These are phyloP conservation scores for Sylvilagus bachmani DNA, from an alignment of 2,113 vertebrate species.

Conservation along the genomic window DNA sequence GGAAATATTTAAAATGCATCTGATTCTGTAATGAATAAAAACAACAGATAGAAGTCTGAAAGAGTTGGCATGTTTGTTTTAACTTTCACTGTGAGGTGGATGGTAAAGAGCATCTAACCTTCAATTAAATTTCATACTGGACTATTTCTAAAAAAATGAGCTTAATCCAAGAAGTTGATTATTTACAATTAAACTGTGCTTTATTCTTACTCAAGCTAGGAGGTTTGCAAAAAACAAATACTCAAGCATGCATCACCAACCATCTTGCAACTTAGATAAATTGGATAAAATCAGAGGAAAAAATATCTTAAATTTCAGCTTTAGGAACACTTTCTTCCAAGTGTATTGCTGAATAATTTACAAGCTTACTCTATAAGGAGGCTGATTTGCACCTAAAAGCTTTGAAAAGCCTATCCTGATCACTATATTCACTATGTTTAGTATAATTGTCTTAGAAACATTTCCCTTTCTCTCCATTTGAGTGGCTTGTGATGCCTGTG, in stretches of 20 bases:
- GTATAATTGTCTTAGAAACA: slow-evolving; percentile 72
- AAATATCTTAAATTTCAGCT: slow-evolving; percentile 76
- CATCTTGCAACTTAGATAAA: slow-evolving; percentile 66
- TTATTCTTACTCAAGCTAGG: slow-evolving; percentile 40
- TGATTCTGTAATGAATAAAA: background rate
- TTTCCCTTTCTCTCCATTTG: slow-evolving; percentile 45
- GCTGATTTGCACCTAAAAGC: slow-evolving; percentile 75
- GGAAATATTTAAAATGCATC: background rate
- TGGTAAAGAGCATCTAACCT: background rate
- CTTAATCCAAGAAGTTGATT: slow-evolving; percentile 29
- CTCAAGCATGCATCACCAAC: slow-evolving; percentile 59
- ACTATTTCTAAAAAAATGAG: background rate
- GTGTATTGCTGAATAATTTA: slow-evolving; percentile 81
- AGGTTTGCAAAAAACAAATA: slow-evolving; percentile 57
- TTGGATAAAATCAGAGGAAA: slow-evolving; percentile 78
- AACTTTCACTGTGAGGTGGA: background rate
- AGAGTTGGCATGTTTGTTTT: background rate
- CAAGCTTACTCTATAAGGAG: slow-evolving; percentile 73
- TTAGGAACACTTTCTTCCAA: slow-evolving; percentile 74
- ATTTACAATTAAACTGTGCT: background rate
- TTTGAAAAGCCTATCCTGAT: slow-evolving; percentile 67
- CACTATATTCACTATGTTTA: slow-evolving; percentile 65
- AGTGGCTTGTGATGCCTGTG: background rate
- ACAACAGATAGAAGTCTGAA: background rate
- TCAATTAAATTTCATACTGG: slow-evolving; percentile 40